A percentile compares a stretch with the other conserved stretches of the same genome.
phyloP scores from a whole-genome alignment of 2,113 vertebrate genomes.

The Odontesthes bonariensis region DNA sequence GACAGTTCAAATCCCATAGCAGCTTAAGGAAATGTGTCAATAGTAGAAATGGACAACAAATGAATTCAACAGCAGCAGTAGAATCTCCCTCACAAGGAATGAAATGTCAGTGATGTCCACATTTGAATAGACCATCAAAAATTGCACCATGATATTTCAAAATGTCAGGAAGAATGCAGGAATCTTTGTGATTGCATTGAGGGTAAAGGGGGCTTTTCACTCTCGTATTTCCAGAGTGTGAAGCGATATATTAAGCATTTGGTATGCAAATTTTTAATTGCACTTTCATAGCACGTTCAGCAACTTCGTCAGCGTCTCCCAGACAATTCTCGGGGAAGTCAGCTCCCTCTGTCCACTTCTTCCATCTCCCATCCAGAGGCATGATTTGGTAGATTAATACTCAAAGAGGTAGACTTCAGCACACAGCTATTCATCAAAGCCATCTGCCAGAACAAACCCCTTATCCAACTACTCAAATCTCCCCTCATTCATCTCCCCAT shows the following conservation, averaged over 20 bases:
- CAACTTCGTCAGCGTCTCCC: slow-evolving; percentile 28
- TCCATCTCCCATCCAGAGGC: slow-evolving; percentile 62
- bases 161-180: slow-evolving; percentile 68
- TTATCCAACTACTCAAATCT: slow-evolving; percentile 60
- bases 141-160: slow-evolving; percentile 64
- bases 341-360: slow-evolving; percentile 50
- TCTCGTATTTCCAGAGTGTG: slow-evolving; percentile 37
- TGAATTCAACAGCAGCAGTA: slow-evolving; percentile 21
- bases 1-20: slow-evolving; percentile 52
- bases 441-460: slow-evolving; percentile 71
- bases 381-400: slow-evolving; percentile 79
- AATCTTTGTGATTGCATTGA: slow-evolving; percentile 52
- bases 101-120: slow-evolving; percentile 67
- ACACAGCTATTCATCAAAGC: slow-evolving; percentile 76
- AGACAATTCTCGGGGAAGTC: slow-evolving; percentile 39
- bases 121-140: slow-evolving; percentile 63
- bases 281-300: slow-evolving; percentile 50
- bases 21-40: slow-evolving; percentile 68
- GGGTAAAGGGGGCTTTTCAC: slow-evolving; percentile 51
- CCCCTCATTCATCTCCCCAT: slow-evolving; percentile 61
- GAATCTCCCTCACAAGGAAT: slow-evolving; percentile 33
- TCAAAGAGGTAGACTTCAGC: slow-evolving; percentile 72
- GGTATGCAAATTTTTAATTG: slow-evolving; percentile 49
- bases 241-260: slow-evolving; percentile 39
- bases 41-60: slow-evolving; percentile 52